Conservation (phyloP, 2,888 invertebrate species). For the Drosophila leonis region DNA sequence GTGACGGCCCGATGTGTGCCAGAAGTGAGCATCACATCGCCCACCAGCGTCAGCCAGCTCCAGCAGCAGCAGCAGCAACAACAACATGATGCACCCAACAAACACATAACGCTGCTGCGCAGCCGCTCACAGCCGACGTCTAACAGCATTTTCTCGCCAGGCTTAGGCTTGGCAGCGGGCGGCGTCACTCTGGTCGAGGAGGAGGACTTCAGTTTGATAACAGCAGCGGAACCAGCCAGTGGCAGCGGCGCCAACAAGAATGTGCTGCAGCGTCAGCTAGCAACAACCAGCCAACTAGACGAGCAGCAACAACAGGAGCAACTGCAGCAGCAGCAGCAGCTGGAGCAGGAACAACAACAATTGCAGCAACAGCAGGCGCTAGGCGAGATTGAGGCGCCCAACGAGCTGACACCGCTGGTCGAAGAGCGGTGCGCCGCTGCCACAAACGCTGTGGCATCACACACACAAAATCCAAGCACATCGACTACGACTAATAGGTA, state of each 20-base stretch:
- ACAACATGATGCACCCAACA: slow-evolving; percentile 63
- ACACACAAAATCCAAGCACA: slow-evolving; percentile 20
- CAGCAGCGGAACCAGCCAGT: slow-evolving; percentile 60
- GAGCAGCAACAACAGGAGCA: slow-evolving; percentile 47
- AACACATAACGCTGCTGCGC: slow-evolving; percentile 76
- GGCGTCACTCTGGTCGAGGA: slow-evolving; percentile 82
- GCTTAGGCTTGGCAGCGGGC: slow-evolving; percentile 62
- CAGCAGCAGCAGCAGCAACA: slow-evolving; percentile 37
- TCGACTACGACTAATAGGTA: slow-evolving; percentile 72
- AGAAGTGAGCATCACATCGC: slow-evolving; percentile 85
- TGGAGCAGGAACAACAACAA: slow-evolving; percentile 28
- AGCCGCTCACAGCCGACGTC: slow-evolving; percentile 77
- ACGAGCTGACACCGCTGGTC: slow-evolving; percentile 80
- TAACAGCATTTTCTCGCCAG: slow-evolving; percentile 84
- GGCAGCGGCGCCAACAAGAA: slow-evolving; percentile 65
- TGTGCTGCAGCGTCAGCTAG: slow-evolving; percentile 80
- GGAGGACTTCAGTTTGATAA: slow-evolving; percentile 82
- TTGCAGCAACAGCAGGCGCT: slow-evolving; percentile 43
- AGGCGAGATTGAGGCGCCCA: slow-evolving; percentile 66
- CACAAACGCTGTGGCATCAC: slow-evolving; percentile 40
- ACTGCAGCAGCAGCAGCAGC: slow-evolving; percentile 36
- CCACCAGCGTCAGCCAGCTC: slow-evolving; percentile 63
- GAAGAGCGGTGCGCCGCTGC: slow-evolving; percentile 53
- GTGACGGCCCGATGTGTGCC: slow-evolving; percentile 85
- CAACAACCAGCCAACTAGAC: slow-evolving; percentile 64